phyloP scores from a whole-genome alignment of 1,140 invertebrate species.

The Elysia chlorotica region DNA sequence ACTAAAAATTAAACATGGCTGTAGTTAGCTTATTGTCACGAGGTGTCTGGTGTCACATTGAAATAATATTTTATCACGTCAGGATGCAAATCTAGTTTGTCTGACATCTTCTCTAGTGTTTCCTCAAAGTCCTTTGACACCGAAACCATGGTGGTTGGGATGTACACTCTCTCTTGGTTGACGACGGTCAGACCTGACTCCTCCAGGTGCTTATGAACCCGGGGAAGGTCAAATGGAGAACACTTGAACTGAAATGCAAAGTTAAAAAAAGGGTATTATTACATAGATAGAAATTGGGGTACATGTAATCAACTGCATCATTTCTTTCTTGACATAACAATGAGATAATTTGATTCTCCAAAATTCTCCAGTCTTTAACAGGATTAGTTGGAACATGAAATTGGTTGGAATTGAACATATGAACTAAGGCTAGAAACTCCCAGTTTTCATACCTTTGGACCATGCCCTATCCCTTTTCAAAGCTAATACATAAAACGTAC shows the following conservation, averaged over 20 bases:
- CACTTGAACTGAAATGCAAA: slow-evolving; percentile 10
- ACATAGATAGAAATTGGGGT: no score
- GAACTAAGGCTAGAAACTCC: no score
- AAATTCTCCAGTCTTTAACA: neutral
- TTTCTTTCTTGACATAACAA: neutral
- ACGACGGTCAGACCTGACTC: neutral
- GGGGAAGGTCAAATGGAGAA: neutral
- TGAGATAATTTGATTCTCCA: neutral
- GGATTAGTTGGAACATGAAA: neutral
- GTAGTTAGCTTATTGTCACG: no score
- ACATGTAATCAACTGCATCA: neutral
- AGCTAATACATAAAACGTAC: no score
- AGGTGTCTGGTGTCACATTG: slow-evolving; percentile 12
- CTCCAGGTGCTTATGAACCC: neutral
- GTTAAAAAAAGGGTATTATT: no score
- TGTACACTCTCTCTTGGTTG: neutral
- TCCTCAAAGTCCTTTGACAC: slow-evolving; percentile 7
- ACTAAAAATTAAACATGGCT: no score
- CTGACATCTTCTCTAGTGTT: neutral
- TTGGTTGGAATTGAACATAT: neutral
- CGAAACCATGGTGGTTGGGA: neutral
- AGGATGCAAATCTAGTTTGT: slow-evolving; percentile 8
- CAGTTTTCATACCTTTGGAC: no score
- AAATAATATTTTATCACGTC: slow-evolving; percentile 22
- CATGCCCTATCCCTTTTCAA: no score